Evolutionary conservation across 2,113 vertebrate genomes (phyloP).

Genomic region (Upupa epops): DNA sequence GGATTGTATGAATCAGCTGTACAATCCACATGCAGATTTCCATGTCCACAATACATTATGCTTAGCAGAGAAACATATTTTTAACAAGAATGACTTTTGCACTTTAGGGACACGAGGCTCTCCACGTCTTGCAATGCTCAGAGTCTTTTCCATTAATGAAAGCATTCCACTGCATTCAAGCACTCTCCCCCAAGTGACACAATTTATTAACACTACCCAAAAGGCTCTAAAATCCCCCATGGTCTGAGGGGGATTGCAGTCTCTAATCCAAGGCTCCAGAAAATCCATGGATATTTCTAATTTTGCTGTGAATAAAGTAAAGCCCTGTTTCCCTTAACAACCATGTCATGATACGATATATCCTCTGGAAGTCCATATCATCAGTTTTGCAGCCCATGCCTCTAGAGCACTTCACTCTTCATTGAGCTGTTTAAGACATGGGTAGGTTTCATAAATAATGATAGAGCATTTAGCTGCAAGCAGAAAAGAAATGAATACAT

Average conservation of each 20-base stretch:
- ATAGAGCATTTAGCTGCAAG: not conserved
- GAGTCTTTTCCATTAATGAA: not conserved
- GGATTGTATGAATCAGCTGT: not conserved
- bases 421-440: not conserved
- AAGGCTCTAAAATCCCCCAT: not conserved
- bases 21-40: conserved; percentile 24
- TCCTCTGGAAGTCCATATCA: not conserved
- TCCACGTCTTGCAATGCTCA: not conserved
- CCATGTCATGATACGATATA: conserved; percentile 8
- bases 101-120: not conserved
- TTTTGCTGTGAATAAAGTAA: conserved; percentile 9
- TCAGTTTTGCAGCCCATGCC: not conserved
- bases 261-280: not conserved
- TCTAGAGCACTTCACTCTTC: not conserved
- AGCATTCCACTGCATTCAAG: not conserved
- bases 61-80: not conserved
- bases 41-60: not conserved
- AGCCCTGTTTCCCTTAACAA: not conserved
- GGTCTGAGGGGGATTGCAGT: not conserved
- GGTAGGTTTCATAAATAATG: not conserved
- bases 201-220: not conserved
- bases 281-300: conserved; percentile 1
- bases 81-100: not conserved
- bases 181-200: not conserved
- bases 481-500: conserved; percentile 13